Evolutionary conservation across 2,888 invertebrate genomes (phyloP), one percentile per base, ranked within the genome.

Genomic region (Bellardia pandia): DNA sequence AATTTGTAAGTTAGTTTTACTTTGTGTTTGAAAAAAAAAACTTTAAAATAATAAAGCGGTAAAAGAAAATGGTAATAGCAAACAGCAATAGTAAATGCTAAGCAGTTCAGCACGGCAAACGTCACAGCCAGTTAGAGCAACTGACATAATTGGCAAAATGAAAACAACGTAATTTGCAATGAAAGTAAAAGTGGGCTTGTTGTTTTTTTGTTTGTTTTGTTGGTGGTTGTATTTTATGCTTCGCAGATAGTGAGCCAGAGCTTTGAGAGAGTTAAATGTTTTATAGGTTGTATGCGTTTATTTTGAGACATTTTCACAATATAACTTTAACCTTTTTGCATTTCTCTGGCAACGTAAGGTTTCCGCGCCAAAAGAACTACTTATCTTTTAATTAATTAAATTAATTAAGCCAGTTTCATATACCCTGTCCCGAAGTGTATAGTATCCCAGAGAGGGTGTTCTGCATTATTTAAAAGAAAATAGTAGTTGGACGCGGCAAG

Each of bases 141-240:
- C 60, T 69, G 78, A 81, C 83, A 83, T 82, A 86, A 83, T 82
- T 88, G 82, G 88, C 84, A 88, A 78, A 74, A 53, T 13, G 23
- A 77, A 74, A 68, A 74, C 48, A 71, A 72, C 77, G 81, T 80
- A 86, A 82, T 83, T 87, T 79, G 82, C 86, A 89, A 88, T 84
- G 90, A 90, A 90, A 90, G 89, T 89, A 89, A 90, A 89, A 90
- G 90, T 89, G 88, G 85, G 88, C 88, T 56, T 74, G 40, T 68
- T 8, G 23, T 68, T 62, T 6, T 66, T 53, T 72, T 80, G 23
- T 62, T 40, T 8, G 30, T 11, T 11, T 5, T 30, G 58, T 30
- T 16, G 45, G 9, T 13, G 13, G 9, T 45, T 48, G 51, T 53
- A 82, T 79, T 79, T 78, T 76, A 74, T 83, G 76, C 58, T 66